phyloP scores from a whole-genome alignment of 1,140 invertebrate species.

The Drosophila murphyi region DNA sequence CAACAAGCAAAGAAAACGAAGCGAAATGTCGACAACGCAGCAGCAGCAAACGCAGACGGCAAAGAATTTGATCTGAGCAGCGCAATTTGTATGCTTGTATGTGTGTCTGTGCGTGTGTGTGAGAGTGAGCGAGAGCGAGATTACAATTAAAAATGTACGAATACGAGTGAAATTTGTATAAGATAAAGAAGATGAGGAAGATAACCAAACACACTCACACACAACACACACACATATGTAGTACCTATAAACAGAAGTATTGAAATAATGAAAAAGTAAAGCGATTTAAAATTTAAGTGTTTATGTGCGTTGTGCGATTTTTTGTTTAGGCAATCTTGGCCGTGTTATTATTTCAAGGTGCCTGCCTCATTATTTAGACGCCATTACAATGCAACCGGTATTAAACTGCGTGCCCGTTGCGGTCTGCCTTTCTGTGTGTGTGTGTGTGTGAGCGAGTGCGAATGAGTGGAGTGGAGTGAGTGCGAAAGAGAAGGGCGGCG shows the following conservation, averaged over 20 bases:
- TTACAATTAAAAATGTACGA: constrained; percentile 59
- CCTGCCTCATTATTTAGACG: constrained; percentile 70
- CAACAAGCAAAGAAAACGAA: constrained; percentile 55
- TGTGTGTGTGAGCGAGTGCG: constrained; percentile 1
- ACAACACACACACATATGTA: constrained; percentile 15
- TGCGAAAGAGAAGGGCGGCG: constrained; percentile 26
- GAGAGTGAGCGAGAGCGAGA: constrained; percentile 48
- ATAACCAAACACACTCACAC: constrained; percentile 40
- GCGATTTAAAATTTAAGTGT: constrained; percentile 19
- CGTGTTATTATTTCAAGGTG: constrained; percentile 74
- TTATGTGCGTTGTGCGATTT: constrained; percentile 47
- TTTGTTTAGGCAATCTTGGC: constrained; percentile 80
- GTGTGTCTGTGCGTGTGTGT: constrained; percentile 42
- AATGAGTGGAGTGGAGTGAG: constrained; percentile 1
- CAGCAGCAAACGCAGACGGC: constrained; percentile 47
- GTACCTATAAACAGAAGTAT: constrained; percentile 15
- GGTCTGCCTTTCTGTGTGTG: constrained; percentile 15
- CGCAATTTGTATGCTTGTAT: constrained; percentile 48
- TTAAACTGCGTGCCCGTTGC: constrained; percentile 40
- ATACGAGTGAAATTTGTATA: constrained; percentile 60
- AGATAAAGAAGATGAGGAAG: constrained; percentile 73
- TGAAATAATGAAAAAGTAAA: neutral
- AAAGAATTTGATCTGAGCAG: constrained; percentile 73
- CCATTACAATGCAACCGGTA: constrained; percentile 76
- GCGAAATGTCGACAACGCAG: constrained; percentile 66